Percentiles rank a stretch among this genome's conserved stretches.
Evolutionary conservation across 2,888 invertebrate species (phyloP).

Genomic region (Nephrotoma guestfalica): DNA sequence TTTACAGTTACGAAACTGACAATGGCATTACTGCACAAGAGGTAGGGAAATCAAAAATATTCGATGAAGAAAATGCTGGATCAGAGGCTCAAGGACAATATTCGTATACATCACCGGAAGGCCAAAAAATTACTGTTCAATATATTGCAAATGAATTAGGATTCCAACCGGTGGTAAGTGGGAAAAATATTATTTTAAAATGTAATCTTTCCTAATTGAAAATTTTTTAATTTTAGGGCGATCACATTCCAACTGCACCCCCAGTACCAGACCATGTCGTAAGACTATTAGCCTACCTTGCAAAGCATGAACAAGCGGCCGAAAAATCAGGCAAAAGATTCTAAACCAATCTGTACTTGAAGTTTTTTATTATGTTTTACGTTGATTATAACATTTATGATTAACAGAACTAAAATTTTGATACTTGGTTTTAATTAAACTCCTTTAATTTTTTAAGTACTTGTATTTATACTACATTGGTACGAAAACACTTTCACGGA

Average conservation of each 20-base stretch:
- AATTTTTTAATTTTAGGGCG: slow-evolving; percentile 30
- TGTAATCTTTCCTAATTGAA: background rate
- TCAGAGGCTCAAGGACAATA: slow-evolving; percentile 51
- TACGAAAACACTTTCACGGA: too few species aligned
- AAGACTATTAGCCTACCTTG: slow-evolving; percentile 55
- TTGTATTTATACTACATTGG: too few species aligned
- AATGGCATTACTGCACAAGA: slow-evolving; percentile 72
- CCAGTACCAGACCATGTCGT: slow-evolving; percentile 61
- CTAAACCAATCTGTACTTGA: background rate
- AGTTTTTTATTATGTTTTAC: background rate
- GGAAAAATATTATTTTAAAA: background rate
- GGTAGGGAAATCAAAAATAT: slow-evolving; percentile 57
- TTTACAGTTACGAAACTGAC: slow-evolving; percentile 58
- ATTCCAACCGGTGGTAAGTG: slow-evolving; percentile 29
- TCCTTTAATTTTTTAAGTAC: too few species aligned
- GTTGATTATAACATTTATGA: background rate
- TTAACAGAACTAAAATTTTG: background rate
- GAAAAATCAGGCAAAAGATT: background rate
- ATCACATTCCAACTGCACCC: slow-evolving; percentile 61
- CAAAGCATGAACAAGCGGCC: slow-evolving; percentile 31
- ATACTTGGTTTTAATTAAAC: background rate
- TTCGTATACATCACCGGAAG: slow-evolving; percentile 56
- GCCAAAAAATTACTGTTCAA: slow-evolving; percentile 49
- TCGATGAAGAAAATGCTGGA: slow-evolving; percentile 48
- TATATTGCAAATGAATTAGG: slow-evolving; percentile 60